Percentiles rank a stretch among this genome's conserved stretches.
Conservation (phyloP, 1,140 invertebrate genomes). For the Aphaenogaster rudis region DNA sequence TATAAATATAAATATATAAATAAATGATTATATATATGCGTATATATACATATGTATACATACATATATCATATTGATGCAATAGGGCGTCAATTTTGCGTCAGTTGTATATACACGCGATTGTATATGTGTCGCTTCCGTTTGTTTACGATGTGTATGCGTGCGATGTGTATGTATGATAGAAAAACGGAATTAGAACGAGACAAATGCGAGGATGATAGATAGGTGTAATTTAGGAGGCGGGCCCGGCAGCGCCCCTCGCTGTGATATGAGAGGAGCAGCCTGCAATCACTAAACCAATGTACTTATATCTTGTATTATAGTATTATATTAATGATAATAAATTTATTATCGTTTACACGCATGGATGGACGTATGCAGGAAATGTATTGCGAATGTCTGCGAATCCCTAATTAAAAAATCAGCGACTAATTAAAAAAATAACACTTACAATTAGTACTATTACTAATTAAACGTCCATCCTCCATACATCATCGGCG, state of each 20-base stretch:
- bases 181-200: conserved; percentile 46
- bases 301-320: conserved; percentile 87
- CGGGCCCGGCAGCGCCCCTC: conserved; percentile 87
- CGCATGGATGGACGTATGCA: conserved; percentile 31
- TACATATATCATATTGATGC: conserved; percentile 69
- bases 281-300: conserved; percentile 88
- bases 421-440: conserved; percentile 29
- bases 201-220: conserved; percentile 44
- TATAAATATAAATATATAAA: conserved; percentile 33
- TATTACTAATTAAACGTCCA: conserved; percentile 48
- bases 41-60: conserved; percentile 61
- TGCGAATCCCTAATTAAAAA: background rate
- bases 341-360: conserved; percentile 57
- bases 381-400: conserved; percentile 30
- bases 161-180: conserved; percentile 13
- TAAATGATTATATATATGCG: conserved; percentile 45
- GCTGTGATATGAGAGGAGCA: conserved; percentile 88
- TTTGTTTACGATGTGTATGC: conserved; percentile 40
- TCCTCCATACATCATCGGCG: conserved; percentile 59
- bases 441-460: conserved; percentile 16
- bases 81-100: conserved; percentile 72
- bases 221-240: conserved; percentile 79
- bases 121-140: conserved; percentile 59
- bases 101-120: conserved; percentile 74
- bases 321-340: conserved; percentile 83